Percentiles rank a stretch among this genome's conserved stretches.
phyloP scores from a whole-genome alignment of 2,113 vertebrate genomes.

The pig (Sus scrofa) region T2T-Sscrofa CM000824.6:175905001-175905500 shows the following conservation, averaged over 20 bases:
- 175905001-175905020: background rate
- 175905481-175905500: background rate
- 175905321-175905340: conserved; percentile 2
- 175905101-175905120: conserved; percentile 27
- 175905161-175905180: conserved; percentile 34
- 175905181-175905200: conserved; percentile 45
- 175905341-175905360: background rate
- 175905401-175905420: background rate
- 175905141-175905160: conserved; percentile 37
- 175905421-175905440: background rate
- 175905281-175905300: conserved; percentile 55
- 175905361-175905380: conserved; percentile 24
- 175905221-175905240: conserved; percentile 73
- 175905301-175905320: conserved; percentile 52
- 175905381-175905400: background rate
- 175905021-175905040: background rate
- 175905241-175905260: conserved; percentile 70
- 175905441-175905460: conserved; percentile 18
- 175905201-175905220: conserved; percentile 67
- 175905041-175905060: conserved; percentile 24
- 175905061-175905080: background rate
- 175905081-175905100: background rate
- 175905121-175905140: background rate
- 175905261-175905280: conserved; percentile 62
- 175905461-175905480: background rate